Percentiles rank a stretch among this genome's conserved stretches.
phyloP scores from a whole-genome alignment of 2,113 vertebrate species.

The Leuciscus idus region DNA sequence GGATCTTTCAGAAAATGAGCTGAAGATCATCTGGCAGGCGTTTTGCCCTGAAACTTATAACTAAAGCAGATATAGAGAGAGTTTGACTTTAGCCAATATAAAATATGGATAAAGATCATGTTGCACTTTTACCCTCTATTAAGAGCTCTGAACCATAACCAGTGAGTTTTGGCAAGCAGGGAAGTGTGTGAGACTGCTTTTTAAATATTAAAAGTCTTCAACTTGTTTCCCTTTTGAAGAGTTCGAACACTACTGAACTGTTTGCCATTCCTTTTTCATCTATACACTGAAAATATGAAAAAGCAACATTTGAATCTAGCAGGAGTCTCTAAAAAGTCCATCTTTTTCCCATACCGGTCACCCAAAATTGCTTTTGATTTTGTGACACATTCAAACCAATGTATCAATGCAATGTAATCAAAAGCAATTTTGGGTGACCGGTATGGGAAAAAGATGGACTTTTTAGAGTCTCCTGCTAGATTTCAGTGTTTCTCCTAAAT shows the following conservation, averaged over 20 bases:
- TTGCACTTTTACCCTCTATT: constrained; percentile 56
- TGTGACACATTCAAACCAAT: background rate
- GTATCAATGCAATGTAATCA: constrained; percentile 6
- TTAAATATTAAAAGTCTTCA: constrained; percentile 45
- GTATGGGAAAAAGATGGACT: background rate
- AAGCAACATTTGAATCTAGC: too few relatives aligned
- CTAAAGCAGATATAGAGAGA: constrained; percentile 39
- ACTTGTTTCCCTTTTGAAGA: background rate
- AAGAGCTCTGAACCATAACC: constrained; percentile 47
- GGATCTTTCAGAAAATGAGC: constrained; percentile 46
- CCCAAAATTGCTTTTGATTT: too few relatives aligned
- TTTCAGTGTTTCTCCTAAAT: background rate
- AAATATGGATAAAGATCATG: constrained; percentile 52
- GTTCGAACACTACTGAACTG: constrained; percentile 18
- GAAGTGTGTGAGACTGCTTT: constrained; percentile 38
- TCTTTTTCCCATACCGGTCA: too few relatives aligned
- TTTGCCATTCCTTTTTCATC: constrained; percentile 10
- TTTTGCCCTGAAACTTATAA: constrained; percentile 29
- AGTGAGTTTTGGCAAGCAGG: constrained; percentile 46
- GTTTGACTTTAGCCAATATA: constrained; percentile 49
- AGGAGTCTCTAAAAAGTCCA: too few relatives aligned
- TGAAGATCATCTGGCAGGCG: constrained; percentile 31
- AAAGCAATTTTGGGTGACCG: background rate
- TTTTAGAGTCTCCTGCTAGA: background rate
- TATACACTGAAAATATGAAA: too few relatives aligned